phyloP scores from a whole-genome alignment of 1,140 invertebrate species.

The Coptotermes formosanus region DNA sequence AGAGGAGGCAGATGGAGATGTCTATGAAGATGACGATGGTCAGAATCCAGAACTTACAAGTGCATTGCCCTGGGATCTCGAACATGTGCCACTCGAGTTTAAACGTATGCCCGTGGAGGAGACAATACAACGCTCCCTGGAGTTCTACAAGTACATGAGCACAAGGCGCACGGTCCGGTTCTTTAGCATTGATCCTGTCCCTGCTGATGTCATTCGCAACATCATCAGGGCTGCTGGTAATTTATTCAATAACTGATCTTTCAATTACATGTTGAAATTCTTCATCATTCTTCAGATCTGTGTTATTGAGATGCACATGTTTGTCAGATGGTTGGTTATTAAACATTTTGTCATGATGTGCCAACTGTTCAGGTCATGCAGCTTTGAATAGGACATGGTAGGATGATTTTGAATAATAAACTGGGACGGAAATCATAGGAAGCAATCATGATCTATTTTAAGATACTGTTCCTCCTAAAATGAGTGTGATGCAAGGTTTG shows the following conservation, averaged over 20 bases:
- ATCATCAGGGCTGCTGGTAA: constrained; percentile 74
- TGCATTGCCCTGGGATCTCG: constrained; percentile 63
- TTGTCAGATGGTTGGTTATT: too few relatives aligned
- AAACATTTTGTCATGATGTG: too few relatives aligned
- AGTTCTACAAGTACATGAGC: constrained; percentile 72
- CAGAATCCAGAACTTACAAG: constrained; percentile 48
- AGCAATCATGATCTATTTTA: too few relatives aligned
- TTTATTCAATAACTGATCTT: background rate
- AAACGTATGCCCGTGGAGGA: constrained; percentile 53
- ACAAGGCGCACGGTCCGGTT: constrained; percentile 69
- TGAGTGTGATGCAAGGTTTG: too few relatives aligned
- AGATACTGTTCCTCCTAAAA: too few relatives aligned
- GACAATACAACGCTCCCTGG: constrained; percentile 56
- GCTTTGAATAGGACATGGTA: too few relatives aligned
- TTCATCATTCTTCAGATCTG: too few relatives aligned
- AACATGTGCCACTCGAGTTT: constrained; percentile 64
- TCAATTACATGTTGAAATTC: background rate
- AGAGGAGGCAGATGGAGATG: constrained; percentile 19
- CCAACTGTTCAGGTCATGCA: too few relatives aligned
- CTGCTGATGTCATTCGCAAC: constrained; percentile 70
- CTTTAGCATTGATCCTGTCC: constrained; percentile 70
- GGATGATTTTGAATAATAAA: too few relatives aligned
- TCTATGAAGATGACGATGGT: background rate
- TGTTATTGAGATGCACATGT: too few relatives aligned
- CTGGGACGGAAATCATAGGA: too few relatives aligned